phyloP scores from a whole-genome alignment of 2,113 vertebrate species.

The Pomatorhinus ruficollis region DNA sequence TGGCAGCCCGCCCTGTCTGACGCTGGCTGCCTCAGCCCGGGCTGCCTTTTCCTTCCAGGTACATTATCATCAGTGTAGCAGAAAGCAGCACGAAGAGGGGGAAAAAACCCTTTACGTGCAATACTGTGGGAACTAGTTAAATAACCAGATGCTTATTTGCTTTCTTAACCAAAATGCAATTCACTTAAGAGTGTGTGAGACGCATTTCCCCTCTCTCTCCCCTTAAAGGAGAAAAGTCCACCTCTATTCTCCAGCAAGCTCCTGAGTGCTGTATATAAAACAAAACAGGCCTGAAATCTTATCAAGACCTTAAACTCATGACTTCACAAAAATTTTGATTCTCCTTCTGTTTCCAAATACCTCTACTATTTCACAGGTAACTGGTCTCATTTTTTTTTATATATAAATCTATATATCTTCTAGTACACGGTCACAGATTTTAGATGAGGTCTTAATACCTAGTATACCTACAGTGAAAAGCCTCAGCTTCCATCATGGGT shows the following conservation, averaged over 20 bases:
- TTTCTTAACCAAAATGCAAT: slow-evolving; percentile 20
- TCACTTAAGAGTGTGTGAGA: neutral
- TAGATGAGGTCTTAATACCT: neutral
- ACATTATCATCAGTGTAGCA: slow-evolving; percentile 77
- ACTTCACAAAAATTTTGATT: neutral
- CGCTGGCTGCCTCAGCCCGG: slow-evolving; percentile 76
- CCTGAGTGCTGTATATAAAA: neutral
- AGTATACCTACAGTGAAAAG: neutral
- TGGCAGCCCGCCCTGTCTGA: slow-evolving; percentile 83
- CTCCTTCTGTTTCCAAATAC: neutral
- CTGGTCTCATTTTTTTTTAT: neutral
- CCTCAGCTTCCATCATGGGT: neutral
- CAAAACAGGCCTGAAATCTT: neutral
- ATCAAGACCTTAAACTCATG: neutral
- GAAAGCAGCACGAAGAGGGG: slow-evolving; percentile 43
- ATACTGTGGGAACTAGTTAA: neutral
- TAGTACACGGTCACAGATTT: neutral
- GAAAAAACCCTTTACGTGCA: neutral
- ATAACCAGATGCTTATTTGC: slow-evolving; percentile 35
- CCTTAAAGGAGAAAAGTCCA: neutral
- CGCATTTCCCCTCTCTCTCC: neutral
- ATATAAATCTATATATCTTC: neutral
- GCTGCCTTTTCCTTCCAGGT: slow-evolving; percentile 82
- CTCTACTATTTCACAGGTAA: neutral
- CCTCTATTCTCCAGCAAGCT: neutral